Conservation (phyloP, 2,888 invertebrate genomes). For the Pemphredon lugubris region DNA sequence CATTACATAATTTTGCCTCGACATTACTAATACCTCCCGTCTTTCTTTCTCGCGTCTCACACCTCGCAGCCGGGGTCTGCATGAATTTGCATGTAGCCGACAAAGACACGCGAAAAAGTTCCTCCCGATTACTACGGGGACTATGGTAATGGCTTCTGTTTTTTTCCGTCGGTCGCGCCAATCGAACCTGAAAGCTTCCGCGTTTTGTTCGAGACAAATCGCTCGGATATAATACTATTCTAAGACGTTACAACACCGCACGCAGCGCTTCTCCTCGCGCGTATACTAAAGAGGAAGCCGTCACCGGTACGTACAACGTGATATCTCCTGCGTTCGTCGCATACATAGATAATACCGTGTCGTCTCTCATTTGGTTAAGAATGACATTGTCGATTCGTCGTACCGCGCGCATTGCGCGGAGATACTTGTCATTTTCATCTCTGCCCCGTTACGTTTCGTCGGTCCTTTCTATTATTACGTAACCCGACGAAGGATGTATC, state of each 20-base stretch:
- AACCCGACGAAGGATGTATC: slow-evolving; percentile 47
- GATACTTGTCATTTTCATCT: slow-evolving; percentile 60
- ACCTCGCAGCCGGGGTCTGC: background rate
- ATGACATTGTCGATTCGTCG: slow-evolving; percentile 71
- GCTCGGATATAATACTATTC: slow-evolving; percentile 20
- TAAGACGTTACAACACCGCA: slow-evolving; percentile 29
- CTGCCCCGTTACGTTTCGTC: slow-evolving; percentile 49
- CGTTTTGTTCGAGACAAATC: slow-evolving; percentile 30
- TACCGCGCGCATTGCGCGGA: slow-evolving; percentile 58
- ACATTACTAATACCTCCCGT: slow-evolving; percentile 28
- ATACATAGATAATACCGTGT: no score
- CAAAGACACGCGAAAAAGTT: slow-evolving; percentile 2
- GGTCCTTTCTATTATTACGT: slow-evolving; percentile 52
- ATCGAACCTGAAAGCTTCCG: slow-evolving; percentile 15
- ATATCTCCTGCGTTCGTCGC: slow-evolving; percentile 21
- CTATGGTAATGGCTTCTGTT: slow-evolving; percentile 16
- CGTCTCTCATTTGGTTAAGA: slow-evolving; percentile 73
- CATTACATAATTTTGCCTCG: slow-evolving; percentile 32
- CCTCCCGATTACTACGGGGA: background rate
- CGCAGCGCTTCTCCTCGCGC: slow-evolving; percentile 13
- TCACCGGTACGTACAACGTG: slow-evolving; percentile 31
- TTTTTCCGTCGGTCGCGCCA: slow-evolving; percentile 3
- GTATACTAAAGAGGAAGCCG: slow-evolving; percentile 2
- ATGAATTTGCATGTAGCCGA: slow-evolving; percentile 9
- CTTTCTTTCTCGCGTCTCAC: background rate